A percentile compares a stretch with the other conserved stretches of the same genome.
phyloP scores from a whole-genome alignment of 2,797 vertebrate genomes.

The Eutrigla gurnardus region DNA sequence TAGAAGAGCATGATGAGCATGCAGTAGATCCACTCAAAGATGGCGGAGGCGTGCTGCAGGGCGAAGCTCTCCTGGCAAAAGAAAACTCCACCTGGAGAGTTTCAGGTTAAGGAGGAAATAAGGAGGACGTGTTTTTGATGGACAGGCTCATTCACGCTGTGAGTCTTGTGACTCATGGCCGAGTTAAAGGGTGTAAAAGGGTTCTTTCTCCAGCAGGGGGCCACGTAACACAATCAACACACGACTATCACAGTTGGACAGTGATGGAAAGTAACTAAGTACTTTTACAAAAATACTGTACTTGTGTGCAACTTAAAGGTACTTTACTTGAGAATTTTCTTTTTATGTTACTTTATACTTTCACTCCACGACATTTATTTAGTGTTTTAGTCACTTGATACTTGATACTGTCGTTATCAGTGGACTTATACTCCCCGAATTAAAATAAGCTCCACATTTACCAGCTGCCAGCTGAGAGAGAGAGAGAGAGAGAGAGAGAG shows the following conservation, averaged over 20 bases:
- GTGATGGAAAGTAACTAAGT: too few species aligned
- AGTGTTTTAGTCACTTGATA: not conserved
- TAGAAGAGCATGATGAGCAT: constrained; percentile 87
- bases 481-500: too few species aligned
- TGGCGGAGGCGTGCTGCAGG: constrained; percentile 86
- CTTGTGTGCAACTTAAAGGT: not conserved
- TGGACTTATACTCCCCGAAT: too few species aligned
- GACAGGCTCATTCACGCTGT: not conserved
- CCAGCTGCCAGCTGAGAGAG: too few species aligned
- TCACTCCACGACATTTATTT: too few species aligned
- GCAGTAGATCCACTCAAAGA: constrained; percentile 89
- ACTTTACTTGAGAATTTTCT: not conserved
- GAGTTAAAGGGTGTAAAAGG: not conserved
- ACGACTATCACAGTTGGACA: too few species aligned
- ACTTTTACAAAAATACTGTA: not conserved
- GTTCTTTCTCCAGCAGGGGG: constrained; percentile 54
- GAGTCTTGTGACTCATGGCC: not conserved
- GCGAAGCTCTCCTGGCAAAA: constrained; percentile 86
- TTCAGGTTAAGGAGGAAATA: constrained; percentile 76
- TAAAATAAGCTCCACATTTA: too few species aligned
- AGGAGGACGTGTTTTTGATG: not conserved
- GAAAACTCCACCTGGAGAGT: constrained; percentile 83
- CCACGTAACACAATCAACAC: not conserved
- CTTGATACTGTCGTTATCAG: too few species aligned
- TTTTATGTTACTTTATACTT: too few species aligned